Base-by-base conservation (phyloP, 2,888 invertebrate species). In the Cephus pygmeus region DNA sequence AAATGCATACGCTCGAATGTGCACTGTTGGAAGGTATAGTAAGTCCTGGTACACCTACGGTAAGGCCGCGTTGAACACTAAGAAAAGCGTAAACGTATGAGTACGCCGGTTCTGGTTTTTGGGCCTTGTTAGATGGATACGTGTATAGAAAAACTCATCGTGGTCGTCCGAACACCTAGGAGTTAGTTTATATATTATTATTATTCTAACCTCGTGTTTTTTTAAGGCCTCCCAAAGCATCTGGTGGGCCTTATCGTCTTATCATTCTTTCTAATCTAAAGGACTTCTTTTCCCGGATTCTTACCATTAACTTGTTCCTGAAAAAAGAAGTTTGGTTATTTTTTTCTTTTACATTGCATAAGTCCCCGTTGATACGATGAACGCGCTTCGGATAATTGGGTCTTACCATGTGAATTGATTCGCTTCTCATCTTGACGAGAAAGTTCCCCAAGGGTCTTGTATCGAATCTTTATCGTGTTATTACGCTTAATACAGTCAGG, bases 1-100 rank as follows among this genome's bases (percentile, higher is more conserved):
- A 76, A 80, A 81, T 81, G 76, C 74, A 69, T 76, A 75, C 75
- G 75, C 79, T 80, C 40, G 69, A 79, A 71, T 77, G 36, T 69
- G 69, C 71, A 74, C 74, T 78, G 56, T 75, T 76, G 73, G 69
- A 69, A 75, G 73, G 76, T 34, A 34, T 2, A 1, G 56, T 71
- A 33, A 33, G 69, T 36, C n/a, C 68, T 31, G 34, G 76, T 75
- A 40, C 3, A 12, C 30, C 40, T 56, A 35, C 30, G 11, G 34
- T 12, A 23, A 74, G 12, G n/a, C 74, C 30, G 30, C 23, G 11
- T 15, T 34, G 35, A 71, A 12, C 34, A 71, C 33, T 31, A 34
- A 9, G n/a, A 71, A 3, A n/a, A 12, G 31, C 34, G 0, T 71
- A 33, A 11, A 12, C 0, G 34, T 71, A 0, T 71, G 15, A 33